phyloP scores from a whole-genome alignment of 2,113 vertebrate species.

The Neogale vison region DNA sequence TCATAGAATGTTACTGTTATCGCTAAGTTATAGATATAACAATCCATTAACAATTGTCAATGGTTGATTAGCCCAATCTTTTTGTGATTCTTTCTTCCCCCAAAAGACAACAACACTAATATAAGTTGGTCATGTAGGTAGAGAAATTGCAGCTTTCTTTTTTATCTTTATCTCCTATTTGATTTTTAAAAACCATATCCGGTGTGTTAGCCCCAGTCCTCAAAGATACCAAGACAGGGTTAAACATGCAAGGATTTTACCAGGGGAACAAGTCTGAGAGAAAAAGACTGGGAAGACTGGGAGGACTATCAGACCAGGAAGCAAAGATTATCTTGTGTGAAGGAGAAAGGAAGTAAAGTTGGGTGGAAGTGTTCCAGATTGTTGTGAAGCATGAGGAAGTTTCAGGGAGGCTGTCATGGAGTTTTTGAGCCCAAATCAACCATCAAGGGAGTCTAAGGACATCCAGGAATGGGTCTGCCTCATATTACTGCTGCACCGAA shows the following conservation, averaged over 20 bases:
- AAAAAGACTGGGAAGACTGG: neutral
- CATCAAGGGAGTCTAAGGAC: neutral
- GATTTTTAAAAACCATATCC: neutral
- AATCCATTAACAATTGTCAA: neutral
- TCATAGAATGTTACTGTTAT: neutral
- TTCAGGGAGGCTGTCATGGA: neutral
- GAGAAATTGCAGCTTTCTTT: neutral
- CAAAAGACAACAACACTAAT: neutral
- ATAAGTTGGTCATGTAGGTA: neutral
- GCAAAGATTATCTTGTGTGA: neutral
- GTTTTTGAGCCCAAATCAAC: neutral
- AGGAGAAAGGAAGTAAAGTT: neutral
- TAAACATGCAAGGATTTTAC: neutral
- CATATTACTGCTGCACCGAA: neutral
- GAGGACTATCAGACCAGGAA: neutral
- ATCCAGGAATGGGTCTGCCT: neutral
- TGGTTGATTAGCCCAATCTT: neutral
- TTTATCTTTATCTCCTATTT: neutral
- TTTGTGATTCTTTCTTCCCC: neutral
- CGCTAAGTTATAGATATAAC: neutral
- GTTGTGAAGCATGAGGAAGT: neutral
- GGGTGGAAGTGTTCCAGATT: no score
- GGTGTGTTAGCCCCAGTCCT: neutral
- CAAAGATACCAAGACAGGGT: neutral
- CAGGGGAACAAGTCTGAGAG: neutral